Evolutionary conservation across 2,113 vertebrate species (phyloP).

Genomic region (Xyrauchen texanus): DNA sequence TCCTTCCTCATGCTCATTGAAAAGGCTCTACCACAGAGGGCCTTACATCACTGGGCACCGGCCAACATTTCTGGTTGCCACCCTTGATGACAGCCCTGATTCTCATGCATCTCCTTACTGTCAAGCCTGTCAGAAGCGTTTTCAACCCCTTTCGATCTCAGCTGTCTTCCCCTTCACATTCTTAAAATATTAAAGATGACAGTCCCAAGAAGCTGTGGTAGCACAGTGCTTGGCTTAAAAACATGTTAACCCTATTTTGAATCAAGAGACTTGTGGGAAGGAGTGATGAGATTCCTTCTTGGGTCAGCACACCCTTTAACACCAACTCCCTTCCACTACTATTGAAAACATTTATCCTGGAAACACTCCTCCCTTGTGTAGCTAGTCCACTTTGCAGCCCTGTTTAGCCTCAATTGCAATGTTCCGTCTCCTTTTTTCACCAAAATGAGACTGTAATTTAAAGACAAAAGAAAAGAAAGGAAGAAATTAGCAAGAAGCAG

Average conservation of each 20-base stretch:
- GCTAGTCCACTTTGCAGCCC: background rate
- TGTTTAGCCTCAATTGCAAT: conserved; percentile 6
- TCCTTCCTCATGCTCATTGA: no score
- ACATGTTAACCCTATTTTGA: conserved; percentile 8
- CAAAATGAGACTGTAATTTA: conserved; percentile 35
- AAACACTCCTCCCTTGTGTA: background rate
- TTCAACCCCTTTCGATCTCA: background rate
- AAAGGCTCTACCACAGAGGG: no score
- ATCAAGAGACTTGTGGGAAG: conserved; percentile 15
- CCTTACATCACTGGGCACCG: no score
- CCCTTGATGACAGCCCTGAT: no score
- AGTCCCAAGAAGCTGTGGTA: conserved; percentile 13
- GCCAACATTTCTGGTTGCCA: no score
- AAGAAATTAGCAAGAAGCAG: background rate
- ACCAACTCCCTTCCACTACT: background rate
- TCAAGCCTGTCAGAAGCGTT: conserved; percentile 20
- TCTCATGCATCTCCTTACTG: background rate
- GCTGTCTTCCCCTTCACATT: background rate
- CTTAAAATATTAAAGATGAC: conserved; percentile 25
- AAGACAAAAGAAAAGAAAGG: background rate
- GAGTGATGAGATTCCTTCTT: conserved; percentile 19
- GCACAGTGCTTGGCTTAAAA: background rate
- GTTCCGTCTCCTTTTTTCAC: background rate
- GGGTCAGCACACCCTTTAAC: background rate
- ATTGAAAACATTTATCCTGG: background rate